Percentiles rank a stretch among this genome's conserved stretches.
Evolutionary conservation across 1,140 invertebrate genomes (phyloP).

Genomic region (Caenorhabditis briggsae): DNA sequence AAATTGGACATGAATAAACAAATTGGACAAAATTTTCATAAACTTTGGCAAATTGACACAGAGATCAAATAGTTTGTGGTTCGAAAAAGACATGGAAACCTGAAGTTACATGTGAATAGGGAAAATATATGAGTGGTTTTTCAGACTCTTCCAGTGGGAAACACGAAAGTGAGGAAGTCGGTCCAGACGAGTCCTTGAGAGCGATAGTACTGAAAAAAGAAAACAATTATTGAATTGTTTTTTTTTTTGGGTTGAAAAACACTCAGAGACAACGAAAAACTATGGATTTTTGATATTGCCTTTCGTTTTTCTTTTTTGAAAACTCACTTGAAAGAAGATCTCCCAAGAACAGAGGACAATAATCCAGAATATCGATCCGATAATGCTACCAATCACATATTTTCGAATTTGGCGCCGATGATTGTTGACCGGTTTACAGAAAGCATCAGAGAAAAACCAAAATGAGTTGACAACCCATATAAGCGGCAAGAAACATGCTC

Average conservation of each 20-base stretch:
- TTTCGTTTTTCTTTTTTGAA: background rate
- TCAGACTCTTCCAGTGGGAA: constrained; percentile 35
- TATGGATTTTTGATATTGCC: background rate
- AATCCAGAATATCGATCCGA: constrained; percentile 32
- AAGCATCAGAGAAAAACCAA: constrained; percentile 46
- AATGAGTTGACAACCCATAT: constrained; percentile 38
- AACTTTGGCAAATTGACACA: background rate
- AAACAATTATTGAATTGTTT: background rate
- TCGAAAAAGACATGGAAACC: background rate
- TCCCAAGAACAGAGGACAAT: constrained; percentile 8
- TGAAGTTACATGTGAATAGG: background rate
- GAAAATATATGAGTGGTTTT: too few relatives aligned
- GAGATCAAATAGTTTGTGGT: background rate
- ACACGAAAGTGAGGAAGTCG: constrained; percentile 22
- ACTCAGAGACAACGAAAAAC: too few relatives aligned
- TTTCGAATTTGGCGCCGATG: constrained; percentile 39
- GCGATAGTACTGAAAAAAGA: constrained; percentile 28
- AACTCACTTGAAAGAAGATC: constrained; percentile 21
- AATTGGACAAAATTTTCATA: background rate
- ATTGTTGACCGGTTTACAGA: constrained; percentile 26
- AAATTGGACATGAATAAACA: background rate
- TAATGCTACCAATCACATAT: constrained; percentile 37
- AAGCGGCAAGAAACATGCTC: constrained; percentile 37
- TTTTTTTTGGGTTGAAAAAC: too few relatives aligned
- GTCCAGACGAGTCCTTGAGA: constrained; percentile 34